Conservation (phyloP, 2,888 invertebrate species). For the Antheraea assamensis region DNA sequence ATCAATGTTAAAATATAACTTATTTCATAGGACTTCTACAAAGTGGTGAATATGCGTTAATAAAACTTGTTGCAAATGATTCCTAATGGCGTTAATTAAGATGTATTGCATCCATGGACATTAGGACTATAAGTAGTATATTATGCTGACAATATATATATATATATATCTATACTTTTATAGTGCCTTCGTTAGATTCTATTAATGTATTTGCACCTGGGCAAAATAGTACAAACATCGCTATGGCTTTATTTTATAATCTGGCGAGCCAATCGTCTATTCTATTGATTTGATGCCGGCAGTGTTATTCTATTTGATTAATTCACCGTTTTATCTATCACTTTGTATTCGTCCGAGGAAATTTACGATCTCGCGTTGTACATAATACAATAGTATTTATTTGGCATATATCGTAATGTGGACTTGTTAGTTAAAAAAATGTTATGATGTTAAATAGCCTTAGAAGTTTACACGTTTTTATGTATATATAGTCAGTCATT, state of each 20-base stretch:
- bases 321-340: neutral
- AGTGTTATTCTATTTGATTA: neutral
- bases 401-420: neutral
- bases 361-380: neutral
- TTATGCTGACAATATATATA: neutral
- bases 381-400: neutral
- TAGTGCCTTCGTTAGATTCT: constrained; percentile 1
- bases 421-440: neutral
- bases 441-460: neutral
- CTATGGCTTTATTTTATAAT: neutral
- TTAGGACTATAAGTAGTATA: neutral
- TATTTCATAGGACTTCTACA: neutral
- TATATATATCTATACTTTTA: neutral
- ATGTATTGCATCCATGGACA: neutral
- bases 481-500: neutral
- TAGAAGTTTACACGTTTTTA: neutral
- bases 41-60: neutral
- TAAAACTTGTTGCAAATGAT: neutral
- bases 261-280: neutral
- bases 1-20: neutral
- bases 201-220: neutral
- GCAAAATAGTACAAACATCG: neutral
- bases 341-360: neutral
- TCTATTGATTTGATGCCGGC: neutral
- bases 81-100: neutral